Conservation (phyloP, 2,888 invertebrate genomes). For the Gymnosoma rotundatum region DNA sequence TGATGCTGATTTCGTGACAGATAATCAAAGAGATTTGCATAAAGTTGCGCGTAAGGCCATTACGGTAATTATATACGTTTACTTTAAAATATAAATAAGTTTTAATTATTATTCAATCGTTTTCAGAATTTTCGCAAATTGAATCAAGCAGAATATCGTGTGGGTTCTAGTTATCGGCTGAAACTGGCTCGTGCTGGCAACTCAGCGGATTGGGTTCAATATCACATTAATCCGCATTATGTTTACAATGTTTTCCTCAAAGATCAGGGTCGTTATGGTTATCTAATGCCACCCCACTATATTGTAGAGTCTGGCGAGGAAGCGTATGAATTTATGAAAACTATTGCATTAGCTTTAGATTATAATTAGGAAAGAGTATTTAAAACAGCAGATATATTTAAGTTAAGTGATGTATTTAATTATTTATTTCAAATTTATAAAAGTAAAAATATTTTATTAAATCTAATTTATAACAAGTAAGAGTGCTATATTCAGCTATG, state of each 20-base stretch:
- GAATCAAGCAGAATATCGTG: conserved; percentile 78
- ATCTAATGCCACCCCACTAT: conserved; percentile 78
- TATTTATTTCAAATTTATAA: conserved; percentile 26
- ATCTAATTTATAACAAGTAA: too few species aligned
- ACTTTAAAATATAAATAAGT: not conserved
- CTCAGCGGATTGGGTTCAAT: conserved; percentile 80
- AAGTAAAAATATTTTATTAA: not conserved
- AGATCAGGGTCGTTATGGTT: conserved; percentile 81
- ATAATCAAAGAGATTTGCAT: conserved; percentile 76
- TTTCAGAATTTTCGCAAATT: conserved; percentile 76
- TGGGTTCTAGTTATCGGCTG: conserved; percentile 78
- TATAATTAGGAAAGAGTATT: conserved; percentile 3
- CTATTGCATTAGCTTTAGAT: conserved; percentile 76
- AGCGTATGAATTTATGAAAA: conserved; percentile 77
- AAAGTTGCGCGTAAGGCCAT: conserved; percentile 75
- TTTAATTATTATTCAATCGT: conserved; percentile 14
- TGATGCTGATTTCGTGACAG: conserved; percentile 79
- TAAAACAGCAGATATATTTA: conserved; percentile 8
- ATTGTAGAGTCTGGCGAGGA: conserved; percentile 80
- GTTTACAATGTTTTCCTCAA: conserved; percentile 79
- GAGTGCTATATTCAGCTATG: too few species aligned
- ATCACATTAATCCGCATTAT: conserved; percentile 76
- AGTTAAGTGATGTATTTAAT: conserved; percentile 10
- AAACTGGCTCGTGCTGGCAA: conserved; percentile 79
- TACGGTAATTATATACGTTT: conserved; percentile 60